Evolutionary conservation across 2,888 invertebrate species (phyloP), one percentile per base, ranked within the genome.

Genomic region (Trileptium ribeirensis): DNA sequence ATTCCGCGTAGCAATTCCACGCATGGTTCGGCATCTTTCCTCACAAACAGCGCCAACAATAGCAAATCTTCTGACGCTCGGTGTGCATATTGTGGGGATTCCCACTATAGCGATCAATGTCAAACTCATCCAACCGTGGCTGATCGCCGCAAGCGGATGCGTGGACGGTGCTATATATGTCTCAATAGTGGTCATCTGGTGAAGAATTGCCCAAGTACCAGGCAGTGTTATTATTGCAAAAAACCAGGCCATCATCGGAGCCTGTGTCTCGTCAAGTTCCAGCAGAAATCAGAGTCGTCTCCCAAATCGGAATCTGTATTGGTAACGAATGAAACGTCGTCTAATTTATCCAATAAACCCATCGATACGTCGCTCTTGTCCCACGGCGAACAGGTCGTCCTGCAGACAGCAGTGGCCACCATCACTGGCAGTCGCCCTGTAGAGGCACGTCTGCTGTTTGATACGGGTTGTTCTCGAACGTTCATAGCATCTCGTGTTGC

Each of bases 191-290:
- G 77, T 37, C 77, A 75, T 38, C 15, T 39, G 37, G 34, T 38
- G 37, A 75, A 38, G 36, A n/a, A 75, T 38, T 75, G 77, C 36
- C 77, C 34, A 34, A 34, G 37, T 8, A 3, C n/a, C n/a, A 34
- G 39, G 2, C 34, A 3, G 24, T 75, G 77, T n/a, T 75, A 33
- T 39, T 75, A 75, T n/a, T 75, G 77, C 77, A 75, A 75, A n/a
- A 36, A 75, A 39, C 36, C 77, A 8, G n/a, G 3, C n/a, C 77
- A 75, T 36, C 77, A 75, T 38, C 36, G 77, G 33, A 75, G 77
- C 39, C 15, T 75, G 39, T 75, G 77, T 36, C 38, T 38, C 24
- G 2, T 15, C 38, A 24, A 75, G 39, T 75, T 75, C 39, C n/a
- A n/a, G n/a, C n/a, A n/a, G n/a, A 51, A 51, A 24, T 24, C 51